Evolutionary conservation across 1,140 invertebrate genomes (phyloP), one percentile per base, ranked within the genome.

Genomic region (Euura saliciscinereae): DNA sequence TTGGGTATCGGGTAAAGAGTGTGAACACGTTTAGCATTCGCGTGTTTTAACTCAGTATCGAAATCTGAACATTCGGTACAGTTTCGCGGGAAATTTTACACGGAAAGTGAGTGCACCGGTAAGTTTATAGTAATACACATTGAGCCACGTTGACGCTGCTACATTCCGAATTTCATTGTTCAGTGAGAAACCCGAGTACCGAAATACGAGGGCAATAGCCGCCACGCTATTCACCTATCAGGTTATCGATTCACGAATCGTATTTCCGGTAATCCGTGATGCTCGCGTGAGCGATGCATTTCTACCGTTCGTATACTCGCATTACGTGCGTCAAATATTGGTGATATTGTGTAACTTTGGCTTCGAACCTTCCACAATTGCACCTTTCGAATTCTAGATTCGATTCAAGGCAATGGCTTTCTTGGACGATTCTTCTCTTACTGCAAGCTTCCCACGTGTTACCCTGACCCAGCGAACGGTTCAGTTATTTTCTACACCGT

Each of bases 241-340:
- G 11, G 66, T 67, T 75, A 80, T 80, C 80, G 80, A 80, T 79
- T 80, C 71, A 70, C 75, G 77, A 79, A 77, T 77, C 76, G 76
- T 75, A 77, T 79, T 81, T 81, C 79, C 79, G 79, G 77, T 77
- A 78, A 81, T 80, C 76, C 79, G 72, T 75, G 71, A 77, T 79
- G 71, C 76, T 73, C 69, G 76, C 75, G 72, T 74, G 77, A 75
- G 75, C 75, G 74, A 79, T 71, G 78, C 80, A 78, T 79, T 81
- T 78, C 76, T 76, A 71, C 66, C 65, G 77, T 73, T 74, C 78
- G 74, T 79, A 81, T 77, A 77, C 75, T 76, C 78, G 77, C 77
- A 81, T 81, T 80, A 80, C 80, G 73, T 74, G 78, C 77, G 76
- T 78, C 79, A 77, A 81, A 81, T 81, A 80, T 81, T 80, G 79